Evolutionary conservation across 2,113 vertebrate species (phyloP).

Genomic region (Chamaea fasciata): DNA sequence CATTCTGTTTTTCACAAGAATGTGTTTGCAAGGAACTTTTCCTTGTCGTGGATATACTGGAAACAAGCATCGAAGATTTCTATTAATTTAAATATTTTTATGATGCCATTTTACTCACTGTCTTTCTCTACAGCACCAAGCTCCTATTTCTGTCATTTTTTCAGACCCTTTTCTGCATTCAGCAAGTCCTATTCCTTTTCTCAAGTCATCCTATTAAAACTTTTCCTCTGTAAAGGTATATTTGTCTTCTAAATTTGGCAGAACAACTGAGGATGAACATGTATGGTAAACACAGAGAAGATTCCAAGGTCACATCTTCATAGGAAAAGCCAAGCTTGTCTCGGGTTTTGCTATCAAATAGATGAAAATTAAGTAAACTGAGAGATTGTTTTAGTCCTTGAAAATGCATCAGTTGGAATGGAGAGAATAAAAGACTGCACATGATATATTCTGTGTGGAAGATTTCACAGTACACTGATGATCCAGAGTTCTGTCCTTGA

Average conservation of each 20-base stretch:
- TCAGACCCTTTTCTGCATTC: neutral
- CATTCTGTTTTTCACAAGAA: neutral
- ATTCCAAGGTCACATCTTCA: neutral
- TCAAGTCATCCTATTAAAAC: neutral
- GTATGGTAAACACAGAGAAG: neutral
- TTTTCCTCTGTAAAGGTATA: neutral
- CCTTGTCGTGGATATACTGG: neutral
- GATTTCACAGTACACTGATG: neutral
- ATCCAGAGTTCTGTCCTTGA: neutral
- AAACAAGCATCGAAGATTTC: neutral
- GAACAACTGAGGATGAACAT: neutral
- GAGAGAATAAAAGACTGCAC: neutral
- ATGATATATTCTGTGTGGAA: neutral
- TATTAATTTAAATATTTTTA: neutral
- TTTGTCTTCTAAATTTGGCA: neutral
- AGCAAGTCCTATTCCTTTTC: neutral
- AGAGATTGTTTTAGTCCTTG: neutral
- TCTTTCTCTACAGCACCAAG: neutral
- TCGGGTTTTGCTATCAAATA: neutral
- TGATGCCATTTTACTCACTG: neutral
- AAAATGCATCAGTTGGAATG: neutral
- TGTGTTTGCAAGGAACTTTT: fast-evolving
- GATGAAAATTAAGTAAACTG: neutral
- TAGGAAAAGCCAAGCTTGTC: neutral
- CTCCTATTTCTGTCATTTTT: neutral